A percentile compares a stretch with the other conserved stretches of the same genome.
Evolutionary conservation across 2,888 invertebrate species (phyloP).

Genomic region (Orchestes rusci): DNA sequence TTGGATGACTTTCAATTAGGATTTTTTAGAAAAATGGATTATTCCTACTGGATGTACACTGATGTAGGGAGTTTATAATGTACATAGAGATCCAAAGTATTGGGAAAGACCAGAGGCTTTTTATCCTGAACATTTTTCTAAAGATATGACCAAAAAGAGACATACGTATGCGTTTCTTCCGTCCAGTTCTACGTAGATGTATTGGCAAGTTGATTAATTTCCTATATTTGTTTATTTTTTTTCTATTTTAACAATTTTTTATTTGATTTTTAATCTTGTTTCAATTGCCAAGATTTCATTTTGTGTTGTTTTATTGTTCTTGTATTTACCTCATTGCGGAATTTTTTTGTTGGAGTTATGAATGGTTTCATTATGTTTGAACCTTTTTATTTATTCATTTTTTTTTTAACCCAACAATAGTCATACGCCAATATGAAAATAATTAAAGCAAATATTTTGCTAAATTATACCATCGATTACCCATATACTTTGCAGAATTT

Average conservation of each 20-base stretch:
- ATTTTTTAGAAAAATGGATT: conserved; percentile 23
- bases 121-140: conserved; percentile 33
- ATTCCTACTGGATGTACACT: conserved; percentile 29
- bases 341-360: too few relatives aligned
- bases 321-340: too few relatives aligned
- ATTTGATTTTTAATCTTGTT: too few relatives aligned
- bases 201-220: conserved; percentile 17
- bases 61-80: conserved; percentile 25
- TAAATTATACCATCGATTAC: conserved; percentile 27
- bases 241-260: too few relatives aligned
- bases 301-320: too few relatives aligned
- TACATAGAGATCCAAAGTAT: conserved; percentile 29
- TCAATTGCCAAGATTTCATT: too few relatives aligned
- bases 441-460: too few relatives aligned
- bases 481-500: conserved; percentile 28
- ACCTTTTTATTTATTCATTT: too few relatives aligned
- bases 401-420: conserved; percentile 25
- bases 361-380: too few relatives aligned
- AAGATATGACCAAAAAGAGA: conserved; percentile 27
- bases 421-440: conserved; percentile 25
- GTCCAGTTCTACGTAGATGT: conserved; percentile 27
- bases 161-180: conserved; percentile 32
- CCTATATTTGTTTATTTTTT: too few relatives aligned
- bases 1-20: conserved; percentile 1
- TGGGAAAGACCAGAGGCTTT: conserved; percentile 33